Evolutionary conservation across 1,140 invertebrate genomes (phyloP).

Genomic region (Heterodera carotae): DNA sequence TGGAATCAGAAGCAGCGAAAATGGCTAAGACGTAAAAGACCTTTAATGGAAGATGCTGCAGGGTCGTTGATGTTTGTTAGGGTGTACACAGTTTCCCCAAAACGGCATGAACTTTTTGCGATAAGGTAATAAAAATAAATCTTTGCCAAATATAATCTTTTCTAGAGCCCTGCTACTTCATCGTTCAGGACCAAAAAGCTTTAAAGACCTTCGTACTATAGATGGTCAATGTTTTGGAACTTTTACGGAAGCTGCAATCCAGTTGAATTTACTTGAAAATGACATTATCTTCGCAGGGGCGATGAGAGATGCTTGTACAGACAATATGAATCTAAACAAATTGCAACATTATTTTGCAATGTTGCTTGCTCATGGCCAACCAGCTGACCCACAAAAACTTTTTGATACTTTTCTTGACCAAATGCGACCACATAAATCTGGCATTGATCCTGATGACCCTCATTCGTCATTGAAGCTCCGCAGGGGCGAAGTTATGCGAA

Average conservation of each 20-base stretch:
- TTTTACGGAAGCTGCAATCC: neutral
- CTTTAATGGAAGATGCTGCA: no score
- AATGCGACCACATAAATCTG: neutral
- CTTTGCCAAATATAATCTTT: no score
- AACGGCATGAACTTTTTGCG: neutral
- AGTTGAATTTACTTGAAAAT: neutral
- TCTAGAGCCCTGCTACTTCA: neutral
- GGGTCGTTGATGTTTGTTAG: neutral
- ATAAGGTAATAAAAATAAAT: neutral
- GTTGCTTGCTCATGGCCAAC: neutral
- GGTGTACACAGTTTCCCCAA: neutral
- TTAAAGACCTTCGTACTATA: neutral
- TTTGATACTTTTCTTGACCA: slow-evolving; percentile 9
- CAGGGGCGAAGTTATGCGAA: slow-evolving; percentile 8
- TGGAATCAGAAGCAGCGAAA: no score
- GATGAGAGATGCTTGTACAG: neutral
- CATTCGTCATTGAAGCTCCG: neutral
- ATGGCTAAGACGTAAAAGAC: no score
- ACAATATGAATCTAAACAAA: neutral
- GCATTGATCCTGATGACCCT: neutral
- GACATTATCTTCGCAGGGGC: neutral
- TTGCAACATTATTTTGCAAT: neutral
- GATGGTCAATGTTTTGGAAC: neutral
- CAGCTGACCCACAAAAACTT: neutral
- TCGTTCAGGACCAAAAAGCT: neutral